A percentile compares a stretch with the other conserved stretches of the same genome.
Conservation (phyloP, 1,140 invertebrate genomes). For the Leptinotarsa texana region DNA sequence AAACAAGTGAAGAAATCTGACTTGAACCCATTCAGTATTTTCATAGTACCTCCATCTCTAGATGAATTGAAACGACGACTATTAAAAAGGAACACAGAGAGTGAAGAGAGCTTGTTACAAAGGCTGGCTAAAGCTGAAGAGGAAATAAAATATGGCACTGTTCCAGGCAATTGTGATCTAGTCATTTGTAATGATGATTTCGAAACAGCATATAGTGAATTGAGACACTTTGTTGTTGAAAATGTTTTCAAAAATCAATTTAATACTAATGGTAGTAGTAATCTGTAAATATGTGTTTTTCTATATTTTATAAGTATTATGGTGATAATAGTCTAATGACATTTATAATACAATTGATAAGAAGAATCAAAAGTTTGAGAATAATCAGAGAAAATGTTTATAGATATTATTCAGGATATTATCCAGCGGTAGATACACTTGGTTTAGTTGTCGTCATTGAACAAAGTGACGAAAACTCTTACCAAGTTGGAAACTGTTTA, state of each 20-base stretch:
- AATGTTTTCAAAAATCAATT: constrained; percentile 30
- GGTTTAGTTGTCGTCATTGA: no score
- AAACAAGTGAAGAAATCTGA: constrained; percentile 85
- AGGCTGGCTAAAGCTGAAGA: constrained; percentile 73
- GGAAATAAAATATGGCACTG: constrained; percentile 84
- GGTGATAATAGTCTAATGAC: no score
- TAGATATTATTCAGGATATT: no score
- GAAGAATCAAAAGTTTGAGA: no score
- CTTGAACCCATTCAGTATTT: constrained; percentile 84
- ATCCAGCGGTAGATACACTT: no score
- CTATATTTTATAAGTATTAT: no score
- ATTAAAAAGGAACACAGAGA: constrained; percentile 81
- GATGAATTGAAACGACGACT: constrained; percentile 80
- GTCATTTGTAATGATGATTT: constrained; percentile 89
- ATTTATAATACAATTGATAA: no score
- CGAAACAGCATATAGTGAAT: constrained; percentile 80
- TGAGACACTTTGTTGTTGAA: constrained; percentile 55
- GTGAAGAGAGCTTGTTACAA: constrained; percentile 78
- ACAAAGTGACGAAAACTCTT: no score
- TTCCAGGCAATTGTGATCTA: constrained; percentile 83
- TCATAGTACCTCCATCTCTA: constrained; percentile 91
- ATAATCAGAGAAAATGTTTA: no score
- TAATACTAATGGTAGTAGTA: no score
- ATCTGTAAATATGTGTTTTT: no score
- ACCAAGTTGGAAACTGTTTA: no score